phyloP scores from a whole-genome alignment of 2,113 vertebrate genomes.

The Hylia prasina region DNA sequence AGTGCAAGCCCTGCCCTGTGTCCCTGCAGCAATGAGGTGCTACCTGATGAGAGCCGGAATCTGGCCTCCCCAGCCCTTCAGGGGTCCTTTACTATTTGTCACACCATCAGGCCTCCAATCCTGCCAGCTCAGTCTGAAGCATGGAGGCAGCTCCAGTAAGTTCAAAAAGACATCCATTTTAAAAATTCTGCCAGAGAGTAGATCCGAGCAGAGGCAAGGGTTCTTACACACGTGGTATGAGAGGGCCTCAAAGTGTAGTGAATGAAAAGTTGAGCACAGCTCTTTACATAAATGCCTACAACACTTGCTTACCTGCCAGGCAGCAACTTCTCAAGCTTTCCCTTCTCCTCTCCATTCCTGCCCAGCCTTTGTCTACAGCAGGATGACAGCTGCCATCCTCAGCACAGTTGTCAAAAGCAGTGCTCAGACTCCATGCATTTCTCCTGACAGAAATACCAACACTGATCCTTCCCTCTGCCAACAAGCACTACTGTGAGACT shows the following conservation, averaged over 20 bases:
- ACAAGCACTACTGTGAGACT: not conserved
- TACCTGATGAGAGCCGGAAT: slow-evolving; percentile 7
- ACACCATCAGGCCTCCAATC: not conserved
- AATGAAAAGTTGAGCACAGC: not conserved
- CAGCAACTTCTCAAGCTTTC: not conserved
- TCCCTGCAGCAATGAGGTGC: not conserved
- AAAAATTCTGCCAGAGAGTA: not conserved
- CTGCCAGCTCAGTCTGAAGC: not conserved
- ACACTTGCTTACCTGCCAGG: not conserved
- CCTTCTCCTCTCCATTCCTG: not conserved
- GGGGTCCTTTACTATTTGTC: not conserved
- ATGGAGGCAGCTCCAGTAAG: not conserved
- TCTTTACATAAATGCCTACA: not conserved
- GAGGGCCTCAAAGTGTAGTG: not conserved
- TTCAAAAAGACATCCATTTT: not conserved
- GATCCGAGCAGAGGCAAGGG: not conserved
- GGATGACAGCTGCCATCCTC: not conserved
- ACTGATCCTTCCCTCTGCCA: not conserved
- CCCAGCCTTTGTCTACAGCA: not conserved
- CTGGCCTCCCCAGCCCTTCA: not conserved
- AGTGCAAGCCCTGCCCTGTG: not conserved
- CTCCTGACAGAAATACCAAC: not conserved
- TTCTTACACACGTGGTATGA: not conserved
- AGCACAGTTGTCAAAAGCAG: not conserved
- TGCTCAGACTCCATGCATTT: not conserved